phyloP scores from a whole-genome alignment of 2,113 vertebrate genomes.

The Caretta caretta region DNA sequence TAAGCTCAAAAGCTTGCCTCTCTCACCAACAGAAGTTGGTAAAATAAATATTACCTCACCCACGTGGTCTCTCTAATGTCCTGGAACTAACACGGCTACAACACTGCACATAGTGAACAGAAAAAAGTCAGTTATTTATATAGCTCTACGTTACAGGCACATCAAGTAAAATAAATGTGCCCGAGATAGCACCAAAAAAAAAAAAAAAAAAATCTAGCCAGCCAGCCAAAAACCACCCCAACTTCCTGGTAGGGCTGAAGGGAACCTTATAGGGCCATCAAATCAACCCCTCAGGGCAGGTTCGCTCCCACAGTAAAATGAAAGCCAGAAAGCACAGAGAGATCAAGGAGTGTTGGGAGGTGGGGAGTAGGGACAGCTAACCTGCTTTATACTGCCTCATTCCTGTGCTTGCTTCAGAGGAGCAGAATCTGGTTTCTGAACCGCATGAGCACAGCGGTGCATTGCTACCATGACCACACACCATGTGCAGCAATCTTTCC shows the following conservation, averaged over 20 bases:
- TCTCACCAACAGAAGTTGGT: not conserved
- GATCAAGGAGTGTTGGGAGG: rapidly evolving
- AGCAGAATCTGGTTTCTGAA: not conserved
- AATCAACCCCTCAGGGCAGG: rapidly evolving
- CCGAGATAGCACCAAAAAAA: not conserved
- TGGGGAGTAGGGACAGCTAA: rapidly evolving
- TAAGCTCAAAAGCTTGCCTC: not conserved
- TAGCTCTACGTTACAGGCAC: too few relatives aligned
- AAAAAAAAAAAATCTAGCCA: not conserved
- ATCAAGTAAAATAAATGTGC: not conserved
- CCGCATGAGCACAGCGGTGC: rapidly evolving
- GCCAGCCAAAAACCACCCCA: not conserved
- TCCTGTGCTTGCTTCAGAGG: rapidly evolving
- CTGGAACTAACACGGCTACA: not conserved
- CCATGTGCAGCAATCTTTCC: rapidly evolving
- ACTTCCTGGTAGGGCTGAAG: not conserved
- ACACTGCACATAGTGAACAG: not conserved
- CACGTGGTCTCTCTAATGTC: not conserved
- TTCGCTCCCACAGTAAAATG: not conserved
- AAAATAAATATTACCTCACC: not conserved
- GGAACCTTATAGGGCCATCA: not conserved
- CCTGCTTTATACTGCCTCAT: not conserved
- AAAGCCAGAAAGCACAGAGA: not conserved
- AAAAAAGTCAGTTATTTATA: not conserved
- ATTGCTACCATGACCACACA: not conserved